Evolutionary conservation across 2,888 invertebrate genomes (phyloP), one percentile per base, ranked within the genome.

Genomic region (Habrosyne pyritoides): DNA sequence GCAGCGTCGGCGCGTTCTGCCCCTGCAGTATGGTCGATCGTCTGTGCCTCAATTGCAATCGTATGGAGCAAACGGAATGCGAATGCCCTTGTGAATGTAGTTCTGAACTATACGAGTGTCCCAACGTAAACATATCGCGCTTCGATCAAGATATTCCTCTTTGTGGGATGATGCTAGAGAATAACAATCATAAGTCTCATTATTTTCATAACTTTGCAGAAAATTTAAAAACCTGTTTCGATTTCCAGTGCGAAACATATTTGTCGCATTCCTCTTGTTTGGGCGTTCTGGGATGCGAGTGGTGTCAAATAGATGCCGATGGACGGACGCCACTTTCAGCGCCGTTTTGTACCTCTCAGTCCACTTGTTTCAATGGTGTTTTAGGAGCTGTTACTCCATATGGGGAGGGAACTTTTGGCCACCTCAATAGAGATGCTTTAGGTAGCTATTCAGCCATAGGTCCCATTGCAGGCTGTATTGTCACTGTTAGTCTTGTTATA

Each of bases 21-120:
- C 98, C 98, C 0, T 98, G 98, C 81, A 98, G 97, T 77, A 97
- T 97, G 87, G 96, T 95, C 55, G 97, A 98, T 82, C 94, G 98
- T 2, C 93, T 97, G 2, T 98, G 98, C 81, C 93, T 98, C 24
- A 98, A 98, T 81, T 98, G 98, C 81, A 96, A 97, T 81, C 94
- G 98, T 52, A 98, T 98, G 97, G 98, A 98, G 81, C 98, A 97
- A 86, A 96, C 95, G 2, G 98, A 98, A 79, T 98, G 98, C 73
- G 98, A 98, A 84, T 98, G 98, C 77, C 98, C 98, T 0, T 98
- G 98, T 81, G 98, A 98, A 84, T 98, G 98, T 77, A 96, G 93
- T 60, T 92, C 94, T 0, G 89, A 91, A 67, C 68, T 83, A 5
- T 89, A 87, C 53, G 87, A 90, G 50, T 91, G 90, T 53, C 82